Conservation (phyloP, 1,140 invertebrate genomes). For the Atopsyche davidsoni region DNA sequence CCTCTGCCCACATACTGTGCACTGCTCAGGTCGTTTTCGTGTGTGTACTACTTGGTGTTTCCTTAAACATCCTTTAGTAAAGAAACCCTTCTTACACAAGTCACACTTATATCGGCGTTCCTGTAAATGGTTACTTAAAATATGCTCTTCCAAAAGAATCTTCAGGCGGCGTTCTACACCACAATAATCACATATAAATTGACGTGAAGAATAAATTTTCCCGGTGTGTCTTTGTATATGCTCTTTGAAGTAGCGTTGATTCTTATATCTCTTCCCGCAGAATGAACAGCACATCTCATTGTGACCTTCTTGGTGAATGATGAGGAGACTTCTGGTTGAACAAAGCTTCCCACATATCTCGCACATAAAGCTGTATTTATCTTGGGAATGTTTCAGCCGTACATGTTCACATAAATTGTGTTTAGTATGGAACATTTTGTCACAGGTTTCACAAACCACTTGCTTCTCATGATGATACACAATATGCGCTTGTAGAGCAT, state of each 20-base stretch:
- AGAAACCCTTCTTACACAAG: constrained; percentile 45
- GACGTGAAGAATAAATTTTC: constrained; percentile 35
- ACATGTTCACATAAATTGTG: constrained; percentile 24
- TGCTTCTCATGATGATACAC: constrained; percentile 26
- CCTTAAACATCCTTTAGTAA: constrained; percentile 40
- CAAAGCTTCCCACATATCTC: constrained; percentile 27
- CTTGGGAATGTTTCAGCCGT: constrained; percentile 18
- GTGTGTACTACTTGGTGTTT: constrained; percentile 46
- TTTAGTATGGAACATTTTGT: constrained; percentile 25
- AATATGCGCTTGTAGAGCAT: constrained; percentile 25
- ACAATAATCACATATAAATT: constrained; percentile 43
- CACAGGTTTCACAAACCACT: constrained; percentile 16
- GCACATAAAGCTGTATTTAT: constrained; percentile 26
- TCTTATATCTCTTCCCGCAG: constrained; percentile 40
- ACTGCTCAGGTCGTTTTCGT: constrained; percentile 41
- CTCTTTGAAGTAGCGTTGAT: constrained; percentile 38
- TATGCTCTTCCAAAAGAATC: constrained; percentile 43
- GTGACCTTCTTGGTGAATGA: constrained; percentile 20
- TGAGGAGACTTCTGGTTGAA: constrained; percentile 15
- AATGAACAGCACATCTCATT: constrained; percentile 33
- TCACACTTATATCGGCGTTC: constrained; percentile 43
- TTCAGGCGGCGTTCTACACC: constrained; percentile 39
- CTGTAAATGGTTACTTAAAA: constrained; percentile 47
- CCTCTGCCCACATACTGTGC: constrained; percentile 43
- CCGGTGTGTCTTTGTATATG: constrained; percentile 41